These are phyloP conservation scores for Lycaena phlaeas DNA, from an alignment of 2,888 invertebrate species.

Conservation along the genomic window DNA sequence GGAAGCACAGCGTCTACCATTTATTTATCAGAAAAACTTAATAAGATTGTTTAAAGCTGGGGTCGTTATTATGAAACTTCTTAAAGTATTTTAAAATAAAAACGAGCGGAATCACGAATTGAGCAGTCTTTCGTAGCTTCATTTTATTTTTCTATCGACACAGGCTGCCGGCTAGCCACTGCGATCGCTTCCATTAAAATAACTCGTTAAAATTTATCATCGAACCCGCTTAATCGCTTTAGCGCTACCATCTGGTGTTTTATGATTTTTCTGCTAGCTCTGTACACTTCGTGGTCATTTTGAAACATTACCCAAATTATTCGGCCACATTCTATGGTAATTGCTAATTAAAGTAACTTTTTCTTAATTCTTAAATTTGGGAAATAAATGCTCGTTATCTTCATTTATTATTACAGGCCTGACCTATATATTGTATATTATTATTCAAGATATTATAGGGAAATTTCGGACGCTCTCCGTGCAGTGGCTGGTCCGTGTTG, in stretches of 20 bases:
- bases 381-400: too few species aligned
- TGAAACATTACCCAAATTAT: slow-evolving; percentile 59
- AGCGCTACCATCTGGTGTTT: slow-evolving; percentile 72
- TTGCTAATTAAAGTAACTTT: too few species aligned
- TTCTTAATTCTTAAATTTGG: too few species aligned
- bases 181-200: slow-evolving; percentile 72
- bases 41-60: slow-evolving; percentile 18
- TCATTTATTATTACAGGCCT: too few species aligned
- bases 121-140: slow-evolving; percentile 56
- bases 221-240: slow-evolving; percentile 71
- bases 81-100: slow-evolving; percentile 23
- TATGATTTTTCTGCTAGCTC: slow-evolving; percentile 71
- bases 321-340: too few species aligned
- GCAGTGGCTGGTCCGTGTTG: too few species aligned
- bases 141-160: slow-evolving; percentile 68
- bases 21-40: slow-evolving; percentile 9
- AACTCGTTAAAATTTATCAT: slow-evolving; percentile 74
- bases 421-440: too few species aligned
- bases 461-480: too few species aligned
- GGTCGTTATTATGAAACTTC: slow-evolving; percentile 26
- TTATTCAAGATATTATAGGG: too few species aligned
- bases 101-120: slow-evolving; percentile 30
- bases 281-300: slow-evolving; percentile 66
- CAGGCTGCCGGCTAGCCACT: slow-evolving; percentile 64
- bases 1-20: slow-evolving; percentile 5